phyloP scores from a whole-genome alignment of 1,140 invertebrate species.

The fruit fly (Drosophila melanogaster) region Release_6_plus_ISO1_MT NT_033779.5:4005501-4006000 shows the following conservation, averaged over 20 bases:
- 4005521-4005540: constrained; percentile 4
- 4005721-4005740: no score
- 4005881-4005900: constrained; percentile 59
- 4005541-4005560: background rate
- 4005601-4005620: no score
- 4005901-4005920: constrained; percentile 55
- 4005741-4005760: background rate
- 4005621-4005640: background rate
- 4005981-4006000: constrained; percentile 35
- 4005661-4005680: background rate
- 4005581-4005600: background rate
- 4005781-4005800: constrained; percentile 12
- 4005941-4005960: constrained; percentile 22
- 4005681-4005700: background rate
- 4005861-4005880: constrained; percentile 50
- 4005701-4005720: no score
- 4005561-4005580: background rate
- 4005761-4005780: background rate
- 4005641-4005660: background rate
- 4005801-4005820: constrained; percentile 22
- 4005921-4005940: constrained; percentile 73
- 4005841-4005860: constrained; percentile 11
- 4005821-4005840: constrained; percentile 29
- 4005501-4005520: constrained; percentile 2
- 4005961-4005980: constrained; percentile 41